These are phyloP conservation scores for Ephydatia muelleri DNA, from an alignment of 37 sponge, comb jelly and placozoan species.

Conservation along the genomic window DNA sequence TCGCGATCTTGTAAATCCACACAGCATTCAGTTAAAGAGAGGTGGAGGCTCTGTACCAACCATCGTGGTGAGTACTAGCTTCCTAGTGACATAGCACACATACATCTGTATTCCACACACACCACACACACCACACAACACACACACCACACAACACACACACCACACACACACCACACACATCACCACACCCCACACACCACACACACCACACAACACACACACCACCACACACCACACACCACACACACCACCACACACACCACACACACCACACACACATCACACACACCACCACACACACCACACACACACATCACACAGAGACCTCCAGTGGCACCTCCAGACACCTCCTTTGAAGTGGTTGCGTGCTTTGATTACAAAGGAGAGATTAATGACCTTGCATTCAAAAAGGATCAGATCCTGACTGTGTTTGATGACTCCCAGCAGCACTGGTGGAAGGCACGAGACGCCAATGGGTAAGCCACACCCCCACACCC, in stretches of 20 bases:
- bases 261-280: background rate
- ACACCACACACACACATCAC: background rate
- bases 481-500: too few species aligned
- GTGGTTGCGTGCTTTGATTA: slow-evolving; percentile 78
- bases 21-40: background rate
- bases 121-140: background rate
- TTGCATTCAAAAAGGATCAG: slow-evolving; percentile 69
- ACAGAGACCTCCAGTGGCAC: slow-evolving; percentile 18
- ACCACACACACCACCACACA: background rate
- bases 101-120: background rate
- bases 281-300: background rate
- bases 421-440: slow-evolving; percentile 65
- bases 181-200: background rate
- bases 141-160: slow-evolving; percentile 4
- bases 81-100: background rate
- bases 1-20: background rate
- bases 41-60: background rate
- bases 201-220: background rate
- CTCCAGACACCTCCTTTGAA: slow-evolving; percentile 54
- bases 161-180: background rate
- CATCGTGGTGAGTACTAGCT: background rate
- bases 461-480: slow-evolving; percentile 60
- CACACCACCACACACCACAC: background rate
- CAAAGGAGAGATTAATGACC: slow-evolving; percentile 65
- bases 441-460: slow-evolving; percentile 79